phyloP scores from a whole-genome alignment of 2,113 vertebrate genomes.

The Tachysurus fulvidraco region DNA sequence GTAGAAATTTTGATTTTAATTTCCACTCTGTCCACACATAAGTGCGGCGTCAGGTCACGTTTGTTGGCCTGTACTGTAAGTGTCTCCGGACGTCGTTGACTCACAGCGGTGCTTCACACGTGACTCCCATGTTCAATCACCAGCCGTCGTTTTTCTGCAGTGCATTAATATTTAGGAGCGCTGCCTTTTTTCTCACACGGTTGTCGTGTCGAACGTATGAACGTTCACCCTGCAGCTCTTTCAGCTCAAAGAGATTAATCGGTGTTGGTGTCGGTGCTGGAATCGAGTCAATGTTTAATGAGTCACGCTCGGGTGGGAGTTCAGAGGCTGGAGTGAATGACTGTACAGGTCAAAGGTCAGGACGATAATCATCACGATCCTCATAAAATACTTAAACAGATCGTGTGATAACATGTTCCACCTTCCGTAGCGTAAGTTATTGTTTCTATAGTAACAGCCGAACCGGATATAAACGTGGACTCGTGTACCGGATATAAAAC shows the following conservation, averaged over 20 bases:
- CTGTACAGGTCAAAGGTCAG: not conserved
- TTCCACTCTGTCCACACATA: too few relatives aligned
- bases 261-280: slow-evolving; percentile 26
- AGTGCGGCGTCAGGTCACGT: not conserved
- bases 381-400: not conserved
- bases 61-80: not conserved
- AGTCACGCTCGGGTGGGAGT: slow-evolving; percentile 6
- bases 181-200: slow-evolving; percentile 26
- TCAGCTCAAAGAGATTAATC: slow-evolving; percentile 5
- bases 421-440: not conserved
- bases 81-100: not conserved
- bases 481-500: too few relatives aligned
- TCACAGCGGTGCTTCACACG: not conserved
- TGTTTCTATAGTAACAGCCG: not conserved
- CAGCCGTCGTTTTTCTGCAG: not conserved
- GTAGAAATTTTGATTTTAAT: not conserved
- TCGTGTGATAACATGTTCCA: not conserved
- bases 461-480: too few relatives aligned
- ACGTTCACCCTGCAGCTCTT: slow-evolving; percentile 7
- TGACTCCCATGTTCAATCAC: not conserved
- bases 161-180: slow-evolving; percentile 27
- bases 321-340: slow-evolving; percentile 1
- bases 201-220: slow-evolving; percentile 11
- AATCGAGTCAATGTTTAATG: slow-evolving; percentile 27
- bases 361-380: not conserved